Evolutionary conservation across 2,797 vertebrate species (phyloP).

Genomic region (Danio kyathit): DNA sequence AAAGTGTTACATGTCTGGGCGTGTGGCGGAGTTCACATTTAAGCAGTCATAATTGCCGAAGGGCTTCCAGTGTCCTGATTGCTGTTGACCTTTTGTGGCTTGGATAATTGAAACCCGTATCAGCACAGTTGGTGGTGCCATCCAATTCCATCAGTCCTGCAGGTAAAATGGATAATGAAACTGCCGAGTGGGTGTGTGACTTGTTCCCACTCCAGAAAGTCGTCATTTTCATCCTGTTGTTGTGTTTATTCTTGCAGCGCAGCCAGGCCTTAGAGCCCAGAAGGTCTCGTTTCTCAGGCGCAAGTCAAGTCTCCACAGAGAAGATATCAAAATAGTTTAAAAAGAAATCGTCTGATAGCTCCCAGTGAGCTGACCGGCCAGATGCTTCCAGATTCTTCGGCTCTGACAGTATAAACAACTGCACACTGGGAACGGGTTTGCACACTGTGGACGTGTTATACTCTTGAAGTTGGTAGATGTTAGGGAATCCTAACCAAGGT

Average conservation of each 20-base stretch:
- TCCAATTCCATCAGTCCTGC: neutral
- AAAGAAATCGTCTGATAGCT: conserved; percentile 78
- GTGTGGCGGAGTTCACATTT: conserved; percentile 67
- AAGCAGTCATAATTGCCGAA: conserved; percentile 68
- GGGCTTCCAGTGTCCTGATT: conserved; percentile 66
- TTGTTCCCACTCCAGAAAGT: conserved; percentile 39
- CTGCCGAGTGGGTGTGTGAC: conserved; percentile 23
- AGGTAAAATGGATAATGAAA: conserved; percentile 3
- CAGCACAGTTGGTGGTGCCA: neutral
- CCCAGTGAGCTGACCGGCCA: conserved; percentile 75
- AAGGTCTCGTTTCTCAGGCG: conserved; percentile 77
- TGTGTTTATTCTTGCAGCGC: conserved; percentile 79
- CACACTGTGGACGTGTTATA: conserved; percentile 69
- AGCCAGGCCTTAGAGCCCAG: conserved; percentile 73
- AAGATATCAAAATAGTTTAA: conserved; percentile 81
- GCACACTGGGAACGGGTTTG: conserved; percentile 55
- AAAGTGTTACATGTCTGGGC: conserved; percentile 54
- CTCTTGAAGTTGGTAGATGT: conserved; percentile 51
- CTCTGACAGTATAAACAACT: conserved; percentile 77
- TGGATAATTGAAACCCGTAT: conserved; percentile 17
- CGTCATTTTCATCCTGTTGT: conserved; percentile 57
- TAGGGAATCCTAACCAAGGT: neutral
- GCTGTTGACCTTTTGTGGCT: conserved; percentile 62
- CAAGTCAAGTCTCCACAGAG: conserved; percentile 80
- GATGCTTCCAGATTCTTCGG: conserved; percentile 78